Base-by-base conservation (phyloP, 2,888 invertebrate genomes). In the Scaptomyza flava region DNA sequence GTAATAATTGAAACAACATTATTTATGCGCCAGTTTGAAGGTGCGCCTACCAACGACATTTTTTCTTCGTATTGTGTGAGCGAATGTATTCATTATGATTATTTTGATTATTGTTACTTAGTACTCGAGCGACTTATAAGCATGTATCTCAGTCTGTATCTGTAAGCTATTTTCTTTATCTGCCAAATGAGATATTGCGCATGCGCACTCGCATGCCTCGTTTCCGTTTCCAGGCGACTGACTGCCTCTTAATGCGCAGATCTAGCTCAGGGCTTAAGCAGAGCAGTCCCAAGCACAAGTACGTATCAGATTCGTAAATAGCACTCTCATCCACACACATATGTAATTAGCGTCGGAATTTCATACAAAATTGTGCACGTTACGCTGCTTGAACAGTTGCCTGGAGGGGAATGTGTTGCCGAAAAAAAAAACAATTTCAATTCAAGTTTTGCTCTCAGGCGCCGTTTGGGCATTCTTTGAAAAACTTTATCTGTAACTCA, bases 141-240 rank as follows among this genome's bases (percentile, higher is more conserved):
- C 42, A 48, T 30, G 33, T 30, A 38, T 45, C 6, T 27, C 27
- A 17, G 30, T 17, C 14, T 67, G 46, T 53, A 56, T 36, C 36
- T 70, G 36, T 36, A 23, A 47, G 52, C 38, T 36, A 65, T 41
- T 53, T 41, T 66, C 9, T 68, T 84, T 81, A 82, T 82, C 82
- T 85, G 77, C 47, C 41, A 68, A 79, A 85, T 81, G 72, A 81
- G 83, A 77, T 72, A 74, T 68, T 70, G 83, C 75, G 83, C 83
- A 87, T 86, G 88, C 81, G 86, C 81, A 69, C 59, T 75, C 67
- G 66, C 68, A 59, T 56, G 66, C 66, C 66, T 59, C 70, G 66
- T 68, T 84, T 84, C 88, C 87, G 88, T 78, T 82, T 82, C 65
- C 72, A 77, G 64, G 50, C 69, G 75, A 53, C 51, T 51, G 51